A percentile compares a stretch with the other conserved stretches of the same genome.
Conservation (phyloP, 1,140 invertebrate genomes). For the Apis cerana region DNA sequence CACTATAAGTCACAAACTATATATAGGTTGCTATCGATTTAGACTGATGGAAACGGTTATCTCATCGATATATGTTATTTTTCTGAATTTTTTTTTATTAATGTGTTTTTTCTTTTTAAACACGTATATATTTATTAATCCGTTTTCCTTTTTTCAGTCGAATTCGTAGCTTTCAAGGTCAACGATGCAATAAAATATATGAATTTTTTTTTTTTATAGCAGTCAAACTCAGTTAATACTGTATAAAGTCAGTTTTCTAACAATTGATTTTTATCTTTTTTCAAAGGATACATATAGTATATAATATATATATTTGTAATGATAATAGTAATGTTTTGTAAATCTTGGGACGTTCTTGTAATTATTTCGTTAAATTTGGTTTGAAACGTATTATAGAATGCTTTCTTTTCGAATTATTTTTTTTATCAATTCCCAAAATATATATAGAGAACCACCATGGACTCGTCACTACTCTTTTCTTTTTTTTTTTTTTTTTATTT, state of each 20-base stretch:
- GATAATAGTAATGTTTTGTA: slow-evolving; percentile 27
- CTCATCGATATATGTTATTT: not conserved
- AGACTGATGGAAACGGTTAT: slow-evolving; percentile 17
- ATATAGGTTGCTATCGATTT: slow-evolving; percentile 2
- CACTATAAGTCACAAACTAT: slow-evolving; percentile 10
- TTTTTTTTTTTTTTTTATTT: not conserved
- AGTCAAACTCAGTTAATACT: slow-evolving; percentile 48
- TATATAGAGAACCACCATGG: slow-evolving; percentile 23
- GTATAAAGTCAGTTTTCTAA: slow-evolving; percentile 47
- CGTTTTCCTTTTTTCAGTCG: slow-evolving; percentile 26
- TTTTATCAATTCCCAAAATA: slow-evolving; percentile 4
- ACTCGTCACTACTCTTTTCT: slow-evolving; percentile 10
- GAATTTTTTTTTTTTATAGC: slow-evolving; percentile 20
- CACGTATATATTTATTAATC: slow-evolving; percentile 11
- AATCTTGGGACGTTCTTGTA: slow-evolving; percentile 27
- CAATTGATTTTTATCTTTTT: slow-evolving; percentile 23
- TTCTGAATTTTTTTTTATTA: not conserved
- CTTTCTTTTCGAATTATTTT: not conserved
- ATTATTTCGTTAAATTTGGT: slow-evolving; percentile 3
- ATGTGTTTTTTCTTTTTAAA: not conserved
- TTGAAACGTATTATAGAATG: not conserved
- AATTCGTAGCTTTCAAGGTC: slow-evolving; percentile 48
- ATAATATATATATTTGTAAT: slow-evolving; percentile 33
- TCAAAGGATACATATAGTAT: slow-evolving; percentile 31
- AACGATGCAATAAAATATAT: slow-evolving; percentile 55